Percentiles rank a stretch among this genome's conserved stretches.
Evolutionary conservation across 2,113 vertebrate genomes (phyloP).

Genomic region (Triplophysa siluroides): DNA sequence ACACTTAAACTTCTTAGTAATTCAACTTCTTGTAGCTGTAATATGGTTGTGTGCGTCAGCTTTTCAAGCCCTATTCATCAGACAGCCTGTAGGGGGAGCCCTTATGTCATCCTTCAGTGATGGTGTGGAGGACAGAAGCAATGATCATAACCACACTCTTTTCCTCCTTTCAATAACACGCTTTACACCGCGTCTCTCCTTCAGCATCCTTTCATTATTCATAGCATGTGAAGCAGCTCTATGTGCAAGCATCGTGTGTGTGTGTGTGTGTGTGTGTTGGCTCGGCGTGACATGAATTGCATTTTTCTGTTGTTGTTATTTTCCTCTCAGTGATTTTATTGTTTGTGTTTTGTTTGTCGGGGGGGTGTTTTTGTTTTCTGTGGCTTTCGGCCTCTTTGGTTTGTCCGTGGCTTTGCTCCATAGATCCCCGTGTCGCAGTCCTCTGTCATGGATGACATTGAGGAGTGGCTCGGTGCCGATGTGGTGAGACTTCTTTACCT

Average conservation of each 20-base stretch:
- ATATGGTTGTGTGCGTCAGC: background rate
- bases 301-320: conserved; percentile 56
- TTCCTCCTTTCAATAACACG: background rate
- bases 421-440: conserved; percentile 98
- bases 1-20: too few relatives aligned
- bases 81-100: background rate
- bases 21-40: too few relatives aligned
- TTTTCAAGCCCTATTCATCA: background rate
- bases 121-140: background rate
- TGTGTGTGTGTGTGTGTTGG: conserved; percentile 45
- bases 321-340: conserved; percentile 67
- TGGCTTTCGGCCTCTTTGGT: conserved; percentile 79
- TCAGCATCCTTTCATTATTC: conserved; percentile 43
- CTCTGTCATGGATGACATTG: conserved; percentile 99
- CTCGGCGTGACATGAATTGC: conserved; percentile 51
- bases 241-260: conserved; percentile 35
- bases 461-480: conserved; percentile 97
- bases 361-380: conserved; percentile 71
- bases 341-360: conserved; percentile 74
- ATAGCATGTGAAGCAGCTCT: conserved; percentile 44
- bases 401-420: conserved; percentile 83
- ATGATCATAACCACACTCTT: background rate
- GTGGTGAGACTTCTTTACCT: conserved; percentile 89
- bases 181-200: background rate
- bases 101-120: background rate